A percentile compares a stretch with the other conserved stretches of the same genome.
Evolutionary conservation across 1,140 invertebrate species (phyloP).

Genomic region (Ceratosolen fusciceps): DNA sequence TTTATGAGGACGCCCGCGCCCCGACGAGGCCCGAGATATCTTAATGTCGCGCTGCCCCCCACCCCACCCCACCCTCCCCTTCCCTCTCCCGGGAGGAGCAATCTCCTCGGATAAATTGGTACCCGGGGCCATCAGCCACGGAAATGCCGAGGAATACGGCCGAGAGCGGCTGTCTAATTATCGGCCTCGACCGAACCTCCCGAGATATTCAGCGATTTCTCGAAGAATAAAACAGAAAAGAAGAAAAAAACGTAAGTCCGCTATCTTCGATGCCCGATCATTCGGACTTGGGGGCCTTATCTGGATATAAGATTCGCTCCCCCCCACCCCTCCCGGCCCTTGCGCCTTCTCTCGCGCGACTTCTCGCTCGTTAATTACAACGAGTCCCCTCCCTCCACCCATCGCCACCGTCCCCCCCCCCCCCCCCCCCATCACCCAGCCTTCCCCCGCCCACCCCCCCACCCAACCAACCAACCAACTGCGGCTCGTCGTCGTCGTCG

Average conservation of each 20-base stretch:
- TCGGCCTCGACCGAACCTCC: background rate
- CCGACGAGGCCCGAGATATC: constrained; percentile 33
- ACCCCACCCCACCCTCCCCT: background rate
- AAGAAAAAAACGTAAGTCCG: no score
- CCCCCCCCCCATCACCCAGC: no score
- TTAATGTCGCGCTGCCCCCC: constrained; percentile 26
- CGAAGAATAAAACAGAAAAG: no score
- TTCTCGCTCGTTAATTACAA: no score
- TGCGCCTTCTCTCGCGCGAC: no score
- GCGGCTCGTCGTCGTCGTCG: background rate
- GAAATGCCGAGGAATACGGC: background rate
- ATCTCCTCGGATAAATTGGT: background rate
- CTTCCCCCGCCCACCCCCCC: no score
- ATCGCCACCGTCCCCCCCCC: no score
- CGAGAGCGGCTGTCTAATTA: background rate
- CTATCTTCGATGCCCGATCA: background rate
- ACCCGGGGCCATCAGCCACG: background rate
- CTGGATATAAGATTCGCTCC: no score
- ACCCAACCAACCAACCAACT: no score
- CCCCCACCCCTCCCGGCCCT: no score
- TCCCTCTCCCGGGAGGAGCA: background rate
- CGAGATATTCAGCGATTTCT: background rate
- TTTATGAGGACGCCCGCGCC: constrained; percentile 28
- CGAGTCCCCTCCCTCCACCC: no score
- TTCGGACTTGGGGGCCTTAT: background rate